A percentile compares a stretch with the other conserved stretches of the same genome.
phyloP scores from a whole-genome alignment of 1,140 invertebrate genomes.

The Lepidurus apus region DNA sequence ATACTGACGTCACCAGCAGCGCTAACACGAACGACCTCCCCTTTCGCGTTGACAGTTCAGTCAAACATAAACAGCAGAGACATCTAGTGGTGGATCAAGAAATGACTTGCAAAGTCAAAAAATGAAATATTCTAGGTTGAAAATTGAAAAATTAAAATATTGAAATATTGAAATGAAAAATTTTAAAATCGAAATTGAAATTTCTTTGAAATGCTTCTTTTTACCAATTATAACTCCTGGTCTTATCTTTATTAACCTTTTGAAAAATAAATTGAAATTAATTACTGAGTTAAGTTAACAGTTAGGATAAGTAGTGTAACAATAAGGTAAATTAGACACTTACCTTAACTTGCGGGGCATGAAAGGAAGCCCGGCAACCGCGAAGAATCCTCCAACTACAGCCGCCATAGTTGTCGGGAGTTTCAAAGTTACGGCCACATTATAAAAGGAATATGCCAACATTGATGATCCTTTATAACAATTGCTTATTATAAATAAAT shows the following conservation, averaged over 20 bases:
- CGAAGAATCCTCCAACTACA: neutral
- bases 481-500: neutral
- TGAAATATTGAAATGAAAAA: too few species aligned
- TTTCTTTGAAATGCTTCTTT: too few species aligned
- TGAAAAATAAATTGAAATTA: too few species aligned
- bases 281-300: too few species aligned
- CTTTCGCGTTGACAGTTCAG: neutral
- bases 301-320: too few species aligned
- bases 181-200: too few species aligned
- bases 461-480: neutral
- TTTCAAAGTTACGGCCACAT: neutral
- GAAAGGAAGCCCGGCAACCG: neutral
- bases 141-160: too few species aligned
- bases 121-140: too few species aligned
- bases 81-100: neutral
- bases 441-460: neutral
- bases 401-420: neutral
- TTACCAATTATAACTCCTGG: too few species aligned
- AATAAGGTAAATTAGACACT: neutral
- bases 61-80: neutral
- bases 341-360: neutral
- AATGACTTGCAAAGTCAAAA: too few species aligned
- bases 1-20: neutral
- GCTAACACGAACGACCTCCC: neutral
- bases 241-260: too few species aligned